Evolutionary conservation across 53 echinoderm and acorn worm species (phyloP).

Genomic region (Echinarachnius parma): DNA sequence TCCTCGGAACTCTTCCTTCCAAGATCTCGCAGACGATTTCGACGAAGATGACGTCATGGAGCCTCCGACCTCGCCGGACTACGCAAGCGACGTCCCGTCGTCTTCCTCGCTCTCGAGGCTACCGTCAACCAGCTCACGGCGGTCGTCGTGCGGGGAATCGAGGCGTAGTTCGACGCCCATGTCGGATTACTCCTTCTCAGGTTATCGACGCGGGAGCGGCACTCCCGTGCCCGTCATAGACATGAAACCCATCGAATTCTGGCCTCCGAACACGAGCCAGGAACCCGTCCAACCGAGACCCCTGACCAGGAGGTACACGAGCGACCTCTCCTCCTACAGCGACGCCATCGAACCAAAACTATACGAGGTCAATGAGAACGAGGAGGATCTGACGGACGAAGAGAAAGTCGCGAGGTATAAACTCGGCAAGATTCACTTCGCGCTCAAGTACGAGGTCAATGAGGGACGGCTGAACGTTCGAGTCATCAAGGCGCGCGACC

Average conservation of each 20-base stretch:
- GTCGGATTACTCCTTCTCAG: slow-evolving; percentile 59
- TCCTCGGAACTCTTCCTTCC: slow-evolving; percentile 47
- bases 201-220: slow-evolving; percentile 76
- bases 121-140: slow-evolving; percentile 81
- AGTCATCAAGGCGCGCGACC: slow-evolving; percentile 79
- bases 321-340: slow-evolving; percentile 63
- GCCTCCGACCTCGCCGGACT: slow-evolving; percentile 33
- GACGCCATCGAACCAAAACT: slow-evolving; percentile 93
- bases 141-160: slow-evolving; percentile 87
- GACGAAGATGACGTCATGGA: slow-evolving; percentile 42
- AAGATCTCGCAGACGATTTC: slow-evolving; percentile 38
- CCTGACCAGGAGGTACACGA: slow-evolving; percentile 78
- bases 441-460: slow-evolving; percentile 80
- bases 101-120: slow-evolving; percentile 28
- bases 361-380: slow-evolving; percentile 86
- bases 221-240: slow-evolving; percentile 94
- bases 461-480: slow-evolving; percentile 76
- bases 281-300: slow-evolving; percentile 90
- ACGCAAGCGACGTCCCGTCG: slow-evolving; percentile 40
- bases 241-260: slow-evolving; percentile 99
- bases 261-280: slow-evolving; percentile 96
- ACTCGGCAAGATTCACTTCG: slow-evolving; percentile 94
- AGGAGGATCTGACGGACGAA: slow-evolving; percentile 90
- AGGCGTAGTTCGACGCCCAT: slow-evolving; percentile 82
- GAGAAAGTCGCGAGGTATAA: slow-evolving; percentile 85